Evolutionary conservation across 2,888 invertebrate genomes (phyloP), one percentile per base, ranked within the genome.

Genomic region (Epinotia brunnichana): DNA sequence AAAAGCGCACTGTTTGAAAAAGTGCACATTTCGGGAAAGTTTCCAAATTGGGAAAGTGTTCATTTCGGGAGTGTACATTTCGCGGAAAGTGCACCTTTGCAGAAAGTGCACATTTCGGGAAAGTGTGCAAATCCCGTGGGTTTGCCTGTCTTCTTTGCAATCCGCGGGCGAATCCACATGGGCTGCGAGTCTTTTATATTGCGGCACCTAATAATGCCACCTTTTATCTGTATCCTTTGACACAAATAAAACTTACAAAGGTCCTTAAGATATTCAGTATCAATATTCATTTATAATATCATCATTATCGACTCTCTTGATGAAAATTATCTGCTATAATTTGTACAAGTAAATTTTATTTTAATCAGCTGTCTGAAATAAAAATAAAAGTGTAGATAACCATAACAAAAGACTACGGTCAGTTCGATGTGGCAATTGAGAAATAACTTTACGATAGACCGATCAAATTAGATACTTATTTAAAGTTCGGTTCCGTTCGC

Each of bases 381-480:
- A 72, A 67, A 72, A 51, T 62, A 24, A 39, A 54, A 24, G 41
- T 29, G 10, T 9, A 68, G 48, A 67, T 67, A 67, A 48, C 60
- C 54, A 44, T 39, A 68, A 72, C 53, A 56, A 66, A 41, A 41
- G 66, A 15, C 41, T 39, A 19, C 53, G 39, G 19, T 39, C 17
- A 15, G 44, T 56, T 72, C 24, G 35, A 60, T 44, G 24, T 35
- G 67, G 24, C 56, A 39, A 62, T 70, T 70, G 56, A 67, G 44
- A 61, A 68, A 71, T 71, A 54, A 56, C 54, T 71, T 71, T 57
- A 72, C 67, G 67, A 72, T 68, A 61, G 48, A 56, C 17, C 48
- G 67, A 68, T 62, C 56, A 68, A 62, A 62, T 35, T 51, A 44
- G 41, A 67, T 64, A 62, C 59, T 60, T 61, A 62, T 64, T 60